Evolutionary conservation across 2,888 invertebrate genomes (phyloP).

Genomic region (Andrena praecox): DNA sequence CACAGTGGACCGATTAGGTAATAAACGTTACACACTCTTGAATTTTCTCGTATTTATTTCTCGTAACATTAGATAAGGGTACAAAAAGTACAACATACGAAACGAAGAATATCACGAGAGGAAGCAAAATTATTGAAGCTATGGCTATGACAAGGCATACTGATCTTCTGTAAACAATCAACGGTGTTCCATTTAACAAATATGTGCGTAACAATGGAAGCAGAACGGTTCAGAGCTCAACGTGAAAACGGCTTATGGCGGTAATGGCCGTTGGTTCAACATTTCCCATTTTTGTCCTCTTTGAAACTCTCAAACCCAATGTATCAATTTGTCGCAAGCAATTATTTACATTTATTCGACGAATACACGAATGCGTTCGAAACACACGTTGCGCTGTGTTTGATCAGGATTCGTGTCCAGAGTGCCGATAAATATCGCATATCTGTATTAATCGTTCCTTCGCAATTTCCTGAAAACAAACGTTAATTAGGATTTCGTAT

Average conservation of each 20-base stretch:
- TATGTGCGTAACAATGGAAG: conserved; percentile 45
- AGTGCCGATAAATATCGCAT: not conserved
- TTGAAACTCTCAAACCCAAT: not conserved
- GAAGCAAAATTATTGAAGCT: conserved; percentile 54
- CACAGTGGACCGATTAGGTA: not conserved
- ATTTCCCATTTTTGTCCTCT: not conserved
- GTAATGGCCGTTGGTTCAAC: not conserved
- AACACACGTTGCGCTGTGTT: conserved; percentile 15
- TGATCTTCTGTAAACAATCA: conserved; percentile 40
- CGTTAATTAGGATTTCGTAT: not conserved
- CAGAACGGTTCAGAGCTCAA: conserved; percentile 2
- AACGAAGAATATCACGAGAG: conserved; percentile 40
- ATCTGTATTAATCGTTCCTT: conserved; percentile 49
- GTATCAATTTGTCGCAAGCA: not conserved
- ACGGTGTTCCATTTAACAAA: conserved; percentile 18
- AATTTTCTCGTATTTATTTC: conserved; percentile 35
- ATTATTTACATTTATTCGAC: conserved; percentile 35
- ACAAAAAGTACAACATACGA: conserved; percentile 56
- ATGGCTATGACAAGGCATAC: conserved; percentile 13
- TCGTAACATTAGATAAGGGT: conserved; percentile 42
- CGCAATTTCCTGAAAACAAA: conserved; percentile 73
- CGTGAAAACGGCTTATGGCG: not conserved
- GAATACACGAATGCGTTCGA: not conserved
- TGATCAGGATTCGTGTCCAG: not conserved
- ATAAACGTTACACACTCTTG: not conserved